phyloP scores from a whole-genome alignment of 2,797 vertebrate genomes.

The Emydoidea blandingii region DNA sequence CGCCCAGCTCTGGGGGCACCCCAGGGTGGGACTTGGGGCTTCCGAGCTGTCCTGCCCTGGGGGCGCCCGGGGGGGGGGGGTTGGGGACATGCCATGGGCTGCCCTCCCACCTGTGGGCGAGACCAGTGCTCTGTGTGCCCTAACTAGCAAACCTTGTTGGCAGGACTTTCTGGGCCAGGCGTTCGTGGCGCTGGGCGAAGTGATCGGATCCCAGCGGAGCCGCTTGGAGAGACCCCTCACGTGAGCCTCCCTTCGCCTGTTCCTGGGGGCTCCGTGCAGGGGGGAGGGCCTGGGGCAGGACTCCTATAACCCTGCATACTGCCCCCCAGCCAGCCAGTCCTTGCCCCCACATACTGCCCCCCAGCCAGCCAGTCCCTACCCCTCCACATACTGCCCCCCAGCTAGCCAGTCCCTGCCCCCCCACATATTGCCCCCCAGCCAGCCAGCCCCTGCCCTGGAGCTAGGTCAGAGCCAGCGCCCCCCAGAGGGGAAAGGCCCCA shows the following conservation, averaged over 20 bases:
- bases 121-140: not conserved
- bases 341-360: too few relatives aligned
- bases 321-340: not conserved
- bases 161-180: slow-evolving; percentile 97
- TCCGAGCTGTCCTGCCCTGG: too few relatives aligned
- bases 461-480: too few relatives aligned
- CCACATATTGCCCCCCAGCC: too few relatives aligned
- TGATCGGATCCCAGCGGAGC: slow-evolving; percentile 93
- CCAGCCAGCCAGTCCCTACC: not conserved
- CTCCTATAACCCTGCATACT: not conserved
- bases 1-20: too few relatives aligned
- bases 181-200: slow-evolving; percentile 95
- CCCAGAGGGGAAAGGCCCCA: too few relatives aligned
- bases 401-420: too few relatives aligned
- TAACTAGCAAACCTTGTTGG: not conserved
- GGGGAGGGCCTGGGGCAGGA: not conserved
- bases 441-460: too few relatives aligned
- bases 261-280: not conserved
- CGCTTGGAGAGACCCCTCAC: slow-evolving; percentile 90
- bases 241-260: slow-evolving; percentile 82
- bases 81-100: not conserved
- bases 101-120: too few relatives aligned
- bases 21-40: too few relatives aligned
- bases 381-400: not conserved
- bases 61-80: not conserved